These are phyloP conservation scores for Falco columbarius DNA, from an alignment of 2,797 vertebrate species.

Conservation along the genomic window DNA sequence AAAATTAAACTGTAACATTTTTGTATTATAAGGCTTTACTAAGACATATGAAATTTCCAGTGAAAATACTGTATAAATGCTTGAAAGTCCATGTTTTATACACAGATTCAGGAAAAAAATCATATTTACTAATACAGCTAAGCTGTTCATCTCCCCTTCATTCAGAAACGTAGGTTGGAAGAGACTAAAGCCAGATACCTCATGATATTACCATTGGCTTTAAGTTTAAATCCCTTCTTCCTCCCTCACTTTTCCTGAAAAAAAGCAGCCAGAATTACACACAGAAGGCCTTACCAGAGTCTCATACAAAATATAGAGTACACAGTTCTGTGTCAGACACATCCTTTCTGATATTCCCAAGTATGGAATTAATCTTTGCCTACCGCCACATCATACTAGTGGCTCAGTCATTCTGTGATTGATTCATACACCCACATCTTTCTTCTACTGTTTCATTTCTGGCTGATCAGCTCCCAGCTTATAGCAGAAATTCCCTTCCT, in stretches of 20 bases:
- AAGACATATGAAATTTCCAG: background rate
- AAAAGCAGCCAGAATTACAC: background rate
- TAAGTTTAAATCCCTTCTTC: background rate
- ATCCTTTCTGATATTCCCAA: background rate
- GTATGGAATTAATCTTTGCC: background rate
- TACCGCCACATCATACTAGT: background rate
- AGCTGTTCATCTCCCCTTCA: background rate
- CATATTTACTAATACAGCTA: background rate
- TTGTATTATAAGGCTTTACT: background rate
- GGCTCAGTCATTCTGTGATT: background rate
- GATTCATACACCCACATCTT: background rate
- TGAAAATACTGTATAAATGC: background rate
- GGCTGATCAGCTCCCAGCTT: background rate
- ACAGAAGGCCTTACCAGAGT: background rate
- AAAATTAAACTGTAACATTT: background rate
- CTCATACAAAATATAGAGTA: background rate
- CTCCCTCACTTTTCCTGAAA: background rate
- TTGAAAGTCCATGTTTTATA: background rate
- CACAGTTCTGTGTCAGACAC: background rate
- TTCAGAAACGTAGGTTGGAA: background rate
- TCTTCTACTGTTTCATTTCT: background rate
- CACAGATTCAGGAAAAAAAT: background rate
- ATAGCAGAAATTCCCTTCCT: background rate
- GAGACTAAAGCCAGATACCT: background rate
- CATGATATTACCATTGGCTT: background rate